Percentiles rank a stretch among this genome's conserved stretches.
These are phyloP conservation scores for Grallaria varia DNA, from an alignment of 2,113 vertebrate genomes.

Conservation along the genomic window DNA sequence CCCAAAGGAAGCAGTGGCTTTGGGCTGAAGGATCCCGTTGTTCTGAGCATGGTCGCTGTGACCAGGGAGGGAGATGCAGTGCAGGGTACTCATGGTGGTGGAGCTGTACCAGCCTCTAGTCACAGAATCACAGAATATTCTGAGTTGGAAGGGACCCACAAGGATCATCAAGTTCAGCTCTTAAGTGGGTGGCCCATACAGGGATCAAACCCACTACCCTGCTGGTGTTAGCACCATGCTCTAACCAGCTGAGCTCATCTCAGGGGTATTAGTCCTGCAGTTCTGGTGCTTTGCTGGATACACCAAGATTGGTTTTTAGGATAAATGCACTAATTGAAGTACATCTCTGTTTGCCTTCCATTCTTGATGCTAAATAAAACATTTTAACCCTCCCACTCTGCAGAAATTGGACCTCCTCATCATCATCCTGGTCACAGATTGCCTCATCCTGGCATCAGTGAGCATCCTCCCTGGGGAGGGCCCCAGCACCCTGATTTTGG, in stretches of 20 bases:
- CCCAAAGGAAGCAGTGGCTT: background rate
- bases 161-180: background rate
- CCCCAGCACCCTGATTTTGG: slow-evolving; percentile 91
- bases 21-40: background rate
- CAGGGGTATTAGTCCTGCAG: background rate
- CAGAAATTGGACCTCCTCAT: slow-evolving; percentile 95
- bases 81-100: accelerated
- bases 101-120: background rate
- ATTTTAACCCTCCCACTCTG: background rate
- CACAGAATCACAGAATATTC: background rate
- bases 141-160: background rate
- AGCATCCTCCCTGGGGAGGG: slow-evolving; percentile 93
- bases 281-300: background rate
- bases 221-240: background rate
- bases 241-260: background rate
- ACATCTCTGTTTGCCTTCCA: background rate
- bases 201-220: background rate
- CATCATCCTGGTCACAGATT: slow-evolving; percentile 92
- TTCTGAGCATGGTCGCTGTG: background rate
- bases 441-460: slow-evolving; percentile 90
- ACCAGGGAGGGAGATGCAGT: background rate
- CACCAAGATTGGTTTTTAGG: background rate
- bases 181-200: background rate
- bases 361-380: background rate
- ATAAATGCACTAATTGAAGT: background rate